Evolutionary conservation across 2,113 vertebrate species (phyloP), one percentile per base, ranked within the genome.

Genomic region (Oenanthe oenanthe): DNA sequence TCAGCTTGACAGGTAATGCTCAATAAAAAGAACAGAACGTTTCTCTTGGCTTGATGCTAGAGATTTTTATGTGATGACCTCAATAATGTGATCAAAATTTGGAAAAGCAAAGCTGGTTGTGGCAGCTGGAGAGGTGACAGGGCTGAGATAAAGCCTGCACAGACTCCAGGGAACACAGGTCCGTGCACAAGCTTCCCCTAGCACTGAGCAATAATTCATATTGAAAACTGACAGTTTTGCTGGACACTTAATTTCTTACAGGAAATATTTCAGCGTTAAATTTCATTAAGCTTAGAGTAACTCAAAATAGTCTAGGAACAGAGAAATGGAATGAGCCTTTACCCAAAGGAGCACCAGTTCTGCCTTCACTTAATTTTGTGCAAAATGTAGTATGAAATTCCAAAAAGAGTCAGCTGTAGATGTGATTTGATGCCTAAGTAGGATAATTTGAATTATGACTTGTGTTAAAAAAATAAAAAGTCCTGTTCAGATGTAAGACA

Each of bases 401-500:
- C 34, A 51, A 58, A 57, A 93, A 82, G 77, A 82, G 19, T 38
- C 66, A 51, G 67, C 75, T 85, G 51, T 36, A 83, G 75, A 83
- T 13, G 16, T 79, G 89, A 85, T 95, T 60, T 85, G 84, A n/a
- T 63, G 56, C 47, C 47, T 58, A 74, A 93, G 48, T 21, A 88
- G 71, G 56, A 63, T 94, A 70, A 75, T 80, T 93, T 94, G 88
- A 93, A 83, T 93, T 89, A 74, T 63, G 43, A 60, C 67, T 93
- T 92, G 24, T 1, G 17, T 74, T 88, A 89, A 94, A 92, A 89
- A 95, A 82, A 63, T 54, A 85, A 90, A 86, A 86, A 89, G 50
- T 76, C 17, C 19, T 94, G 40, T 47, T 91, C 67, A 83, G 51
- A 53, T 81, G n/a, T 71, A 87, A 51, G 40, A 76, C 20, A 50